phyloP scores from a whole-genome alignment of 1,140 invertebrate species.

The Chymomyza costata region DNA sequence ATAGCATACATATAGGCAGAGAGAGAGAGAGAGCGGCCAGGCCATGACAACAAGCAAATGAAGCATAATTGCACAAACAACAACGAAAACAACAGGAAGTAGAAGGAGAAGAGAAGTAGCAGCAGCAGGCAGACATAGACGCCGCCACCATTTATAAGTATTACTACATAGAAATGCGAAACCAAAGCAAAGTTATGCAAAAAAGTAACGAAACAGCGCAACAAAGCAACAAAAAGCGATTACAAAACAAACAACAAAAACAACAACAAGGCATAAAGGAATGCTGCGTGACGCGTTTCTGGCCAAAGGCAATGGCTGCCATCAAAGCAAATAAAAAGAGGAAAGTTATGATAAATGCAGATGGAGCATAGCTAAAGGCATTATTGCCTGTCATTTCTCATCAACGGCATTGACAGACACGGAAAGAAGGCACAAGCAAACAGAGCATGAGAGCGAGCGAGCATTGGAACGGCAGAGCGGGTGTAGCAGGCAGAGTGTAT shows the following conservation, averaged over 20 bases:
- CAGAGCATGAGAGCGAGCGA: not conserved
- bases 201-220: slow-evolving; percentile 12
- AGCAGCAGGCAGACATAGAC: not conserved
- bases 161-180: no score
- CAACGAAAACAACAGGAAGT: slow-evolving; percentile 12
- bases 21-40: not conserved
- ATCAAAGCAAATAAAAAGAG: slow-evolving; percentile 64
- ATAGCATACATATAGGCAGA: slow-evolving; percentile 19
- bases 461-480: not conserved
- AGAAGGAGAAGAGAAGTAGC: no score
- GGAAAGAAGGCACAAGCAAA: slow-evolving; percentile 19
- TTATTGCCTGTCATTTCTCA: slow-evolving; percentile 72
- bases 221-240: not conserved
- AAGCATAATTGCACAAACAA: slow-evolving; percentile 12
- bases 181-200: slow-evolving; percentile 34
- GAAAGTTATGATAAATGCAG: slow-evolving; percentile 72
- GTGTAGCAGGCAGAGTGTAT: slow-evolving; percentile 4
- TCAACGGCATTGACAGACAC: slow-evolving; percentile 24
- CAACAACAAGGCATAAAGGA: slow-evolving; percentile 1
- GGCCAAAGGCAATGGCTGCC: slow-evolving; percentile 29
- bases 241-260: slow-evolving; percentile 11
- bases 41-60: slow-evolving; percentile 4
- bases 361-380: slow-evolving; percentile 62
- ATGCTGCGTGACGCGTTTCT: not conserved
- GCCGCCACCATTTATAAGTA: slow-evolving; percentile 12